A percentile compares a stretch with the other conserved stretches of the same genome.
Evolutionary conservation across 2,113 vertebrate genomes (phyloP).

Genomic region (Oncorhynchus clarkii): DNA sequence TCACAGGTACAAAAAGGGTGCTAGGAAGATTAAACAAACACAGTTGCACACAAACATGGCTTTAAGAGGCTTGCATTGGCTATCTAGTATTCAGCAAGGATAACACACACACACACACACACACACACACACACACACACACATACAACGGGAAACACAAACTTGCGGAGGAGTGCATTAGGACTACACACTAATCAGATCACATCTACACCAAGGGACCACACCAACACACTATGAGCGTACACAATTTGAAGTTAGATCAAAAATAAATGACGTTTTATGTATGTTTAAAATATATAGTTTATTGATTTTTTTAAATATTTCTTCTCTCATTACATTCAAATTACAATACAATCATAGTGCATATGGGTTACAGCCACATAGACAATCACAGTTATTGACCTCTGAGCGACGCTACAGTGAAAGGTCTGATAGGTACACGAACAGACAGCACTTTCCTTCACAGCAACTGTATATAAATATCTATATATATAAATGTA

Average conservation of each 20-base stretch:
- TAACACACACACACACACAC: neutral
- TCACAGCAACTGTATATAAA: too few relatives aligned
- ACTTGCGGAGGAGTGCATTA: too few relatives aligned
- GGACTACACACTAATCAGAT: too few relatives aligned
- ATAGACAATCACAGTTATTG: neutral
- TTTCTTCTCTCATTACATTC: conserved; percentile 57
- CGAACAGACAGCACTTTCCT: too few relatives aligned
- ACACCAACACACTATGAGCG: conserved; percentile 10
- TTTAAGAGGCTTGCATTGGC: too few relatives aligned
- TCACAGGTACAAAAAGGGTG: too few relatives aligned
- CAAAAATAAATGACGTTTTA: conserved; percentile 59
- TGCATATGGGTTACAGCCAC: conserved; percentile 62
- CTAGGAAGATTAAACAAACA: too few relatives aligned
- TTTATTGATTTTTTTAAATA: conserved; percentile 53
- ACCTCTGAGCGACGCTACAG: neutral
- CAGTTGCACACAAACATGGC: too few relatives aligned
- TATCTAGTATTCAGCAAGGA: too few relatives aligned
- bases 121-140: conserved; percentile 15
- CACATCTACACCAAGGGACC: too few relatives aligned
- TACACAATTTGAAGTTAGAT: conserved; percentile 71
- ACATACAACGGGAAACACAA: neutral
- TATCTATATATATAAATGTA: too few relatives aligned
- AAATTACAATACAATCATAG: conserved; percentile 79
- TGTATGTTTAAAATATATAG: conserved; percentile 61
- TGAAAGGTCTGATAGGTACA: neutral